A percentile compares a stretch with the other conserved stretches of the same genome.
These are phyloP conservation scores for Stenodera caucasica DNA, from an alignment of 2,888 invertebrate genomes.

Conservation along the genomic window DNA sequence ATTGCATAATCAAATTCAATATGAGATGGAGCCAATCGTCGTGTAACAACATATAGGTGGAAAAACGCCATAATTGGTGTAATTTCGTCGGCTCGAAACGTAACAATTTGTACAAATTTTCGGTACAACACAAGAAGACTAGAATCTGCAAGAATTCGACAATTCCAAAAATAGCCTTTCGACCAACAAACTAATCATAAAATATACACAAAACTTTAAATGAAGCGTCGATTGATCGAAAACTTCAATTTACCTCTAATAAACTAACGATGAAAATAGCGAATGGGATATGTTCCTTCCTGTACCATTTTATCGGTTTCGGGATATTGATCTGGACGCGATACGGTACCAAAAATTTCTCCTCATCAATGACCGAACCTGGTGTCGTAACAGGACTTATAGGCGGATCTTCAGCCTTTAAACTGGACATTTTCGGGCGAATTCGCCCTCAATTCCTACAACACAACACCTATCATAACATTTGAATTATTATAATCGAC, in stretches of 20 bases:
- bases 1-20: slow-evolving; percentile 74
- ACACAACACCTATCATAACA: background rate
- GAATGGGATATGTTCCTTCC: slow-evolving; percentile 43
- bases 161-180: too few species aligned
- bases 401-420: background rate
- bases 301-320: slow-evolving; percentile 28
- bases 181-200: too few species aligned
- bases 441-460: background rate
- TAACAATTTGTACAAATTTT: slow-evolving; percentile 44
- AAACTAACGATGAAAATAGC: slow-evolving; percentile 47
- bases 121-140: slow-evolving; percentile 37
- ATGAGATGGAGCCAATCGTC: slow-evolving; percentile 74
- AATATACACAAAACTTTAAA: too few species aligned
- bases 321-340: slow-evolving; percentile 26
- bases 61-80: slow-evolving; percentile 74
- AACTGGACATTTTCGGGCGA: background rate
- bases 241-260: slow-evolving; percentile 42
- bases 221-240: too few species aligned
- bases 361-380: slow-evolving; percentile 41
- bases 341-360: slow-evolving; percentile 41
- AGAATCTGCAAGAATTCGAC: slow-evolving; percentile 44
- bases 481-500: background rate
- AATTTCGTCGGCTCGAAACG: slow-evolving; percentile 68
- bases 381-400: slow-evolving; percentile 45
- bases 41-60: slow-evolving; percentile 80